Conservation (phyloP, 2,888 invertebrate genomes). For the Caenorhabditis imperialis region DNA sequence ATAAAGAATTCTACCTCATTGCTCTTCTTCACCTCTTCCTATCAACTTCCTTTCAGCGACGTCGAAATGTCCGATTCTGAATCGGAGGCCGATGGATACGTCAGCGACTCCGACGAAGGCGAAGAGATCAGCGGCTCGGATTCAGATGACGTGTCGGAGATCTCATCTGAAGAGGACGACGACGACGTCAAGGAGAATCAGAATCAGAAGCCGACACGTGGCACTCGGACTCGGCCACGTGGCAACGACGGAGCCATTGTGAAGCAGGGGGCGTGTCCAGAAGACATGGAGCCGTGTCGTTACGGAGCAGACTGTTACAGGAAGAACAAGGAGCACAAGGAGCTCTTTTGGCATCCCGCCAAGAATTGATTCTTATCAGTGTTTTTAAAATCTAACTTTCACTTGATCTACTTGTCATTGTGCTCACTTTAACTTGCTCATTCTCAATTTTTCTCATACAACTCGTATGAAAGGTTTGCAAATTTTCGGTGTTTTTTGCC, state of each 20-base stretch:
- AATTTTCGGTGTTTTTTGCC: too few relatives aligned
- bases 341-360: slow-evolving; percentile 76
- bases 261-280: slow-evolving; percentile 34
- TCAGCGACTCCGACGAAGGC: slow-evolving; percentile 24
- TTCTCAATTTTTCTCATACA: background rate
- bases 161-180: slow-evolving; percentile 41
- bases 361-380: background rate
- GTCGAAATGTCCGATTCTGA: slow-evolving; percentile 39
- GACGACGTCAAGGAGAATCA: slow-evolving; percentile 78
- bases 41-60: slow-evolving; percentile 27
- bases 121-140: slow-evolving; percentile 43
- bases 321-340: slow-evolving; percentile 77
- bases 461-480: too few relatives aligned
- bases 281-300: slow-evolving; percentile 49
- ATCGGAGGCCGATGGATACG: slow-evolving; percentile 21
- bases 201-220: slow-evolving; percentile 71
- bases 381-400: background rate
- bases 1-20: slow-evolving; percentile 2
- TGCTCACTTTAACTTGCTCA: background rate
- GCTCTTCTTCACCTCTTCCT: background rate
- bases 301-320: slow-evolving; percentile 79
- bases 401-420: too few relatives aligned
- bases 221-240: slow-evolving; percentile 59
- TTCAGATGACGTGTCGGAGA: slow-evolving; percentile 41
- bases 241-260: slow-evolving; percentile 26